These are phyloP conservation scores for Lottia scabra DNA, from an alignment of 2,888 invertebrate genomes.

Conservation along the genomic window DNA sequence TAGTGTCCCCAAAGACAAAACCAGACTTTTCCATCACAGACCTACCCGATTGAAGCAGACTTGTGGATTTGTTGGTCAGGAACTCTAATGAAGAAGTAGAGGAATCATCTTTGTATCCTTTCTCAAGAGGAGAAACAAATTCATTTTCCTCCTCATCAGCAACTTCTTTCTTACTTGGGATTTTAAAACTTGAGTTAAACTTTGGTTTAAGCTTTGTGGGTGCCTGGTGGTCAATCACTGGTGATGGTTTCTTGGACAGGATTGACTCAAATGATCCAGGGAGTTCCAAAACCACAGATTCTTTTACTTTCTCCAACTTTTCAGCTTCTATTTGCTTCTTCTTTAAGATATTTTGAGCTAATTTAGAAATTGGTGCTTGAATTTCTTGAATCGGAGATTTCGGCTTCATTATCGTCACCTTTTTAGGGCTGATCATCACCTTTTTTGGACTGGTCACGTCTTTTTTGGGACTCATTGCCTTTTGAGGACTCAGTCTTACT, in stretches of 20 bases:
- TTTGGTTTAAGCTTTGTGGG: background rate
- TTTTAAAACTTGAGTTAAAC: background rate
- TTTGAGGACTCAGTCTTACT: background rate
- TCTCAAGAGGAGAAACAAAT: background rate
- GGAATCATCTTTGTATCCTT: background rate
- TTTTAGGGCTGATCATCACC: background rate
- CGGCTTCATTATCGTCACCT: background rate
- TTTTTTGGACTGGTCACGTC: background rate
- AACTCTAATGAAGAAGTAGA: background rate
- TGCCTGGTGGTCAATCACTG: no score
- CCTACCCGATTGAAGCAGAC: background rate
- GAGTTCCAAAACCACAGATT: background rate
- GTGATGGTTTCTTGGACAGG: background rate
- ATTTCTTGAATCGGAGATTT: background rate
- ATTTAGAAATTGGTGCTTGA: background rate
- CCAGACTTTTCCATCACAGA: background rate
- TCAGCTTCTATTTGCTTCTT: background rate
- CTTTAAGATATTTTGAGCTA: background rate
- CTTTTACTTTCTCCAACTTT: background rate
- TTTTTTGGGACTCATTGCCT: background rate
- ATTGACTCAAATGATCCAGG: background rate
- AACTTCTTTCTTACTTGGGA: background rate
- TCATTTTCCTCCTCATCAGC: background rate
- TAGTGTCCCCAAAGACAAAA: background rate
- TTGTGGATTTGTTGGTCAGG: background rate